Evolutionary conservation across 1,140 invertebrate species (phyloP).

Genomic region (Camponotus pennsylvanicus): DNA sequence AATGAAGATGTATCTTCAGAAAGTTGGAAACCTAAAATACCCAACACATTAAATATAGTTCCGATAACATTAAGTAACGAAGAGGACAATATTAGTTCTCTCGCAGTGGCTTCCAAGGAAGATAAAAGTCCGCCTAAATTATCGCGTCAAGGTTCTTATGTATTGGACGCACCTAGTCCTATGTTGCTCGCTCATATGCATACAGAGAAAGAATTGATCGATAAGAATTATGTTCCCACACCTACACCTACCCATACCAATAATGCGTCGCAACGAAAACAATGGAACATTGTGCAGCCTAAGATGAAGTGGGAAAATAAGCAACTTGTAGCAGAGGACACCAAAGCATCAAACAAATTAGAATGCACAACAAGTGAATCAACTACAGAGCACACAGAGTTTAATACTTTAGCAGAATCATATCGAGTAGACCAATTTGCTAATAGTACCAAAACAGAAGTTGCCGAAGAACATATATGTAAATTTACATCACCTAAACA

Average conservation of each 20-base stretch:
- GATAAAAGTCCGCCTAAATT: slow-evolving; percentile 82
- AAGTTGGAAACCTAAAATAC: slow-evolving; percentile 82
- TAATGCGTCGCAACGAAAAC: slow-evolving; percentile 83
- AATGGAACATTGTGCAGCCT: slow-evolving; percentile 84
- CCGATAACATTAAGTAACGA: slow-evolving; percentile 79
- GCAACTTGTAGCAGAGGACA: neutral
- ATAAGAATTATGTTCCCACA: slow-evolving; percentile 83
- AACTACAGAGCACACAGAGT: slow-evolving; percentile 46
- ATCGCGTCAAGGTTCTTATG: slow-evolving; percentile 88
- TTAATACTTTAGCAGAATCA: slow-evolving; percentile 24
- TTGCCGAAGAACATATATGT: slow-evolving; percentile 68
- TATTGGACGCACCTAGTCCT: slow-evolving; percentile 88
- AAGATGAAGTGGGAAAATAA: slow-evolving; percentile 79
- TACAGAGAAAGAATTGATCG: slow-evolving; percentile 80
- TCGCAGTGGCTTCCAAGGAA: slow-evolving; percentile 23
- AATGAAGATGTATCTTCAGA: slow-evolving; percentile 77
- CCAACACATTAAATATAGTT: slow-evolving; percentile 82
- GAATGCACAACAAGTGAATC: slow-evolving; percentile 66
- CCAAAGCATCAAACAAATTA: slow-evolving; percentile 68
- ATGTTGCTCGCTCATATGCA: slow-evolving; percentile 88
- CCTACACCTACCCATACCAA: slow-evolving; percentile 74
- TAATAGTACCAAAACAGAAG: slow-evolving; percentile 78
- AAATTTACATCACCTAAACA: slow-evolving; percentile 46
- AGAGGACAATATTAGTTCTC: slow-evolving; percentile 38
- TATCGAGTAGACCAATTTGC: slow-evolving; percentile 76